These are phyloP conservation scores for Reticulitermes lucifugus DNA, from an alignment of 2,888 invertebrate species.

Conservation along the genomic window DNA sequence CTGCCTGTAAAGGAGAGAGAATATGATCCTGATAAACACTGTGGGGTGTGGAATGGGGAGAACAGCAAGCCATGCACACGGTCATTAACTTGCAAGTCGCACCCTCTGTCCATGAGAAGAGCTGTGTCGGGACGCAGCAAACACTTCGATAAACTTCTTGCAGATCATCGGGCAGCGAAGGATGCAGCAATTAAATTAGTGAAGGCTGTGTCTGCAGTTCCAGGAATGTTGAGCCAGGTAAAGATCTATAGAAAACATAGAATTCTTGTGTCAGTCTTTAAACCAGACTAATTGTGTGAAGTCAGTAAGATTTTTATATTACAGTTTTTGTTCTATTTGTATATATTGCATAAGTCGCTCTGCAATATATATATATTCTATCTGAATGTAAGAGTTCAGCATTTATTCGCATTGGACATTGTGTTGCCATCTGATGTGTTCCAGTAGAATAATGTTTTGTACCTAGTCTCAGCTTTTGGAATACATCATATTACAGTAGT, in stretches of 20 bases:
- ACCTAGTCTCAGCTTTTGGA: no score
- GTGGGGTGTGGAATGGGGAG: slow-evolving; percentile 77
- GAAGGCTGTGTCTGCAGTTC: neutral
- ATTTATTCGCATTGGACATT: no score
- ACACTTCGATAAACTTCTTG: slow-evolving; percentile 79
- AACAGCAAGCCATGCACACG: slow-evolving; percentile 81
- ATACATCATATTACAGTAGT: no score
- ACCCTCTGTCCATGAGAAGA: slow-evolving; percentile 76
- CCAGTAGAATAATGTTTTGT: no score
- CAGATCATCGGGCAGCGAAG: slow-evolving; percentile 77
- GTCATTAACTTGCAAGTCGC: slow-evolving; percentile 75
- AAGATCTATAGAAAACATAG: neutral
- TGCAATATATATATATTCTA: no score
- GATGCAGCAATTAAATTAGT: slow-evolving; percentile 59
- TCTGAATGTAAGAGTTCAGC: no score
- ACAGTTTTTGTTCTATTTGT: no score
- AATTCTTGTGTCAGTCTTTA: no score
- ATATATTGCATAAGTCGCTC: no score
- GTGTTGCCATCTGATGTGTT: no score
- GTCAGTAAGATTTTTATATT: no score
- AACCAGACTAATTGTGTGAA: no score
- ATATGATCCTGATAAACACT: slow-evolving; percentile 86
- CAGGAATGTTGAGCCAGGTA: neutral
- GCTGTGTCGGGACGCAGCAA: slow-evolving; percentile 78
- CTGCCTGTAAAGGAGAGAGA: slow-evolving; percentile 67